Percentiles rank a stretch among this genome's conserved stretches.
Evolutionary conservation across 2,888 invertebrate genomes (phyloP).

Genomic region (Gymnocheta viridis): DNA sequence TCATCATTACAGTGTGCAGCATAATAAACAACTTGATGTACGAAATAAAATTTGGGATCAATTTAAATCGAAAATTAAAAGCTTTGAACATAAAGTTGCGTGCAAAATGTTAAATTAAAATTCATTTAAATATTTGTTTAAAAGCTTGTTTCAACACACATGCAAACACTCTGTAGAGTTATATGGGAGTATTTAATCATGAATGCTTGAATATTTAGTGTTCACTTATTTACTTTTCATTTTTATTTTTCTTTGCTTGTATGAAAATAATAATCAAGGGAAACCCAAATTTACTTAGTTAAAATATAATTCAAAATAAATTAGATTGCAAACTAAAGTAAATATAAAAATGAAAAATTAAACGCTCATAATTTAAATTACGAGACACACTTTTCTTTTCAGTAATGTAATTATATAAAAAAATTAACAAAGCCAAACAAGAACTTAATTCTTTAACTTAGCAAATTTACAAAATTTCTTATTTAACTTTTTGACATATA

Average conservation of each 20-base stretch:
- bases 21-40: not conserved
- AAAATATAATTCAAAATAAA: constrained; percentile 1
- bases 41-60: not conserved
- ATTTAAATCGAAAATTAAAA: constrained; percentile 5
- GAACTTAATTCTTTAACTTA: not conserved
- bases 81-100: not conserved
- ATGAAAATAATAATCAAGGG: constrained; percentile 8
- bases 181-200: constrained; percentile 30
- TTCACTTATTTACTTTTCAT: constrained; percentile 36
- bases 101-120: not conserved
- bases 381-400: not conserved
- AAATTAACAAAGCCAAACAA: not conserved
- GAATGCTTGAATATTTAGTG: constrained; percentile 52
- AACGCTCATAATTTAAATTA: not conserved
- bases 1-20: not conserved
- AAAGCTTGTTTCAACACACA: constrained; percentile 1
- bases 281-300: constrained; percentile 37
- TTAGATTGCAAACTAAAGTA: not conserved
- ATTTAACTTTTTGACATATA: not conserved
- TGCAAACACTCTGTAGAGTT: not conserved
- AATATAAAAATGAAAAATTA: not conserved
- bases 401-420: not conserved
- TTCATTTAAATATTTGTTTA: not conserved
- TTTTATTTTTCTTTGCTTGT: constrained; percentile 14
- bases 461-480: constrained; percentile 14